Base-by-base conservation (phyloP, 2,113 vertebrate genomes). In the Octodon degus region DNA sequence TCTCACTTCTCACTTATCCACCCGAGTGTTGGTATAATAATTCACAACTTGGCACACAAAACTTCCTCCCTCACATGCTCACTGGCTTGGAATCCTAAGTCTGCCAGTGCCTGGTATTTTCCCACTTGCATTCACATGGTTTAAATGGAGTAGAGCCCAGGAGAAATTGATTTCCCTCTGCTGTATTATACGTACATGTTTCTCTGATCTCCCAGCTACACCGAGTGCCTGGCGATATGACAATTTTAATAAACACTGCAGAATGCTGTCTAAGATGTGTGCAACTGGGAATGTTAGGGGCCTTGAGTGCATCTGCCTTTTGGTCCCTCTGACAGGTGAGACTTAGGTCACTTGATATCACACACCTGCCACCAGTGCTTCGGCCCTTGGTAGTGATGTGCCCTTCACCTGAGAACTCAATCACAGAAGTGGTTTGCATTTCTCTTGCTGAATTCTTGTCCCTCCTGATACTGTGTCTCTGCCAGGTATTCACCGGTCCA, bases 401-500 rank as follows among this genome's bases (percentile, higher is more conserved):
- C 22, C 24, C 34, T 40, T 94, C 30, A 89, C 43, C 30, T 60
- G 91, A 62, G 82, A 94, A 83, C 67, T 76, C 91, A 58, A 1
- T 70, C 62, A 14, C 22, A 79, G 27, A 25, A 27, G 24, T 22
- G 76, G 58, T 87, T 92, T 91, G 79, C 40, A 65, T 81, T 96
- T 86, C 77, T 92, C 82, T 86, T 96, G 93, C 76, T 77, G 86
- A 63, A 40, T 58, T 94, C 86, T 81, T 88, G 43, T 90, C 13
- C 50, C 60, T 47, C 85, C 67, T 94, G 76, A 87, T 47, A 92
- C n/a, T 76, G 88, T 55, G 84, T 70, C 67, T 95, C 63, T 94
- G 77, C 90, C 86, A 97, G 80, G 60, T 70, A 95, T 9, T 92
- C 90, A 93, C 82, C 95, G 92, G 93, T 74, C 93, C 96, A 96